A percentile compares a stretch with the other conserved stretches of the same genome.
These are phyloP conservation scores for Cetoscarus ocellatus DNA, from an alignment of 2,797 vertebrate genomes.

Conservation along the genomic window DNA sequence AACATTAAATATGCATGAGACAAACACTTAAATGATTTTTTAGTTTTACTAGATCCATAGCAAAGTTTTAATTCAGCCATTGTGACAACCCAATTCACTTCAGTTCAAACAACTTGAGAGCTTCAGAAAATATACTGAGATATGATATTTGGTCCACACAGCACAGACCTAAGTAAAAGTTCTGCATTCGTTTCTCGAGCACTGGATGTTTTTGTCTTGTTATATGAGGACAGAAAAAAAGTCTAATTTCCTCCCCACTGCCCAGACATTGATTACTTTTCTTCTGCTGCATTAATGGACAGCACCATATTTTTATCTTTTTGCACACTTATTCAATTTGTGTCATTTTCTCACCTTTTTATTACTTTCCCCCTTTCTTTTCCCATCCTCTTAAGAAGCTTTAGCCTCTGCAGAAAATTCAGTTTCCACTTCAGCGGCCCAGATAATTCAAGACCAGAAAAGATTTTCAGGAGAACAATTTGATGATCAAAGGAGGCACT, in stretches of 20 bases:
- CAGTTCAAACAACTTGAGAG: too few species aligned
- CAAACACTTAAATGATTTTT: too few species aligned
- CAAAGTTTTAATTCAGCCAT: too few species aligned
- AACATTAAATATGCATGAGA: too few species aligned
- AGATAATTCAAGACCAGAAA: slow-evolving; percentile 81
- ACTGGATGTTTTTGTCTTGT: slow-evolving; percentile 15
- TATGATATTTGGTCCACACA: too few species aligned
- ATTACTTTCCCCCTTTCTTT: slow-evolving; percentile 54
- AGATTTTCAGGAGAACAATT: slow-evolving; percentile 82
- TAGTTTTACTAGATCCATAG: too few species aligned
- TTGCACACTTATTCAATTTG: slow-evolving; percentile 59
- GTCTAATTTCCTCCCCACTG: slow-evolving; percentile 30
- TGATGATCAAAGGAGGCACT: slow-evolving; percentile 81
- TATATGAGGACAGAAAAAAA: slow-evolving; percentile 20
- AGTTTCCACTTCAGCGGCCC: slow-evolving; percentile 78
- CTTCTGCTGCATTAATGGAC: slow-evolving; percentile 20
- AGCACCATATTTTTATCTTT: slow-evolving; percentile 39
- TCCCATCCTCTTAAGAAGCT: slow-evolving; percentile 66
- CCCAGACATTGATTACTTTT: slow-evolving; percentile 63
- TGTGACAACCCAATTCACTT: too few species aligned
- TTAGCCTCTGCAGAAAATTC: slow-evolving; percentile 70
- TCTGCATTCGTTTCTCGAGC: not conserved
- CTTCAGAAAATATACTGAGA: not conserved
- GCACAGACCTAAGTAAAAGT: slow-evolving; percentile 19
- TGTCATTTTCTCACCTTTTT: slow-evolving; percentile 72